Percentiles rank a stretch among this genome's conserved stretches.
Conservation (phyloP, 2,113 vertebrate genomes). For the Zapus hudsonius region DNA sequence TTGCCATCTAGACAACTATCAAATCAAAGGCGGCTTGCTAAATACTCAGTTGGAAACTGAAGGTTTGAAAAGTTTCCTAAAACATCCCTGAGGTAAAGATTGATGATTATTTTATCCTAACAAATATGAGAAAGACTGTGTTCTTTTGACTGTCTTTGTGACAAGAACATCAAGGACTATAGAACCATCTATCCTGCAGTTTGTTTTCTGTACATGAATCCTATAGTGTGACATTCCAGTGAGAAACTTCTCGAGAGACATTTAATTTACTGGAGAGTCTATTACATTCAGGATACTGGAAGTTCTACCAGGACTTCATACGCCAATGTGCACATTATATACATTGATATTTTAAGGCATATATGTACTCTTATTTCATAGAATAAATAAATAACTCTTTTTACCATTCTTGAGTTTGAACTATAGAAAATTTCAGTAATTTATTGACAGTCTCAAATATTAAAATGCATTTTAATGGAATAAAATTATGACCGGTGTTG, state of each 20-base stretch:
- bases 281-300: slow-evolving; percentile 1
- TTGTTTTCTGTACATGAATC: neutral
- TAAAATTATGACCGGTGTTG: slow-evolving; percentile 30
- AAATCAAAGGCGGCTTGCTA: slow-evolving; percentile 63
- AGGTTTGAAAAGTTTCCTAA: slow-evolving; percentile 62
- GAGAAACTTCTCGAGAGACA: neutral
- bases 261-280: neutral
- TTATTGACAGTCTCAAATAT: slow-evolving; percentile 22
- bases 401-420: neutral
- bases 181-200: neutral
- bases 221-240: neutral
- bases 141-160: slow-evolving; percentile 39
- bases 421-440: neutral
- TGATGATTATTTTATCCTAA: slow-evolving; percentile 59
- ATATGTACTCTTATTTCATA: neutral
- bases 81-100: slow-evolving; percentile 33
- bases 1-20: slow-evolving; percentile 54
- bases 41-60: slow-evolving; percentile 59
- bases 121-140: slow-evolving; percentile 34
- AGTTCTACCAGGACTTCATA: neutral
- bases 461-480: neutral
- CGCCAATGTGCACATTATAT: slow-evolving; percentile 1
- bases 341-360: neutral
- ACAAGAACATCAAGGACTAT: slow-evolving; percentile 5
- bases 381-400: no score